Base-by-base conservation (phyloP, 2,113 vertebrate species). In the Hipposideros armiger region DNA sequence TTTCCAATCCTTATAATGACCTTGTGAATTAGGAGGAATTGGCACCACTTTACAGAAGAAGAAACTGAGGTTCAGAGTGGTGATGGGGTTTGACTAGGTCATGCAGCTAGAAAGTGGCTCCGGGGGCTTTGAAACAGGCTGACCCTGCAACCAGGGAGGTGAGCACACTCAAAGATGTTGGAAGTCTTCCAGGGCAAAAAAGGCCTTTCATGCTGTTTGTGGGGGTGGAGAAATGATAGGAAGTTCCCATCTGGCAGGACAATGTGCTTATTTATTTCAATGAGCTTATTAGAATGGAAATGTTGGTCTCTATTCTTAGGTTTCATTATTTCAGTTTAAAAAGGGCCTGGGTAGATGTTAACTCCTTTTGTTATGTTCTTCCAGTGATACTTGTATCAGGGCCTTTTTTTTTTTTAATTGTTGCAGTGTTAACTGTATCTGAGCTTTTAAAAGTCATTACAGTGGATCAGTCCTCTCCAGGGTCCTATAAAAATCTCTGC, bases 321-420 rank as follows among this genome's bases (percentile, higher is more conserved):
- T 86, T 94, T 95, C 94, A 80, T 93, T 97, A 84, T 95, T 95
- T 96, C 54, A 8, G 32, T 62, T 64, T 90, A 1, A 36, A 94
- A 91, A 70, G 47, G 20, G 17, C 69, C 77, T 20, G n/a, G 47
- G 45, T 47, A 54, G 56, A 24, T 74, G 40, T 91, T 52, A 54
- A 66, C n/a, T 64, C 22, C 77, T 74, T 85, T 70, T 77, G 56
- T 95, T 91, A 73, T 67, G 42, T 78, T 70, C 73, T 73, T 36
- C 26, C 4, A 1, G 17, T 40, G 90, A 72, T 56, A 22, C 90
- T 72, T 54, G 15, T 76, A 40, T 78, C 85, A 11, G 10, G 5
- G 45, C 15, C 17, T 17, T 40, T 24, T n/a, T 32, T 9, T 22
- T 9, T 28, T 20, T 42, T 1, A 42, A 3, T 58, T 77, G 64